Conservation (phyloP, 2,888 invertebrate species). For the Chymomyza caudatula region DNA sequence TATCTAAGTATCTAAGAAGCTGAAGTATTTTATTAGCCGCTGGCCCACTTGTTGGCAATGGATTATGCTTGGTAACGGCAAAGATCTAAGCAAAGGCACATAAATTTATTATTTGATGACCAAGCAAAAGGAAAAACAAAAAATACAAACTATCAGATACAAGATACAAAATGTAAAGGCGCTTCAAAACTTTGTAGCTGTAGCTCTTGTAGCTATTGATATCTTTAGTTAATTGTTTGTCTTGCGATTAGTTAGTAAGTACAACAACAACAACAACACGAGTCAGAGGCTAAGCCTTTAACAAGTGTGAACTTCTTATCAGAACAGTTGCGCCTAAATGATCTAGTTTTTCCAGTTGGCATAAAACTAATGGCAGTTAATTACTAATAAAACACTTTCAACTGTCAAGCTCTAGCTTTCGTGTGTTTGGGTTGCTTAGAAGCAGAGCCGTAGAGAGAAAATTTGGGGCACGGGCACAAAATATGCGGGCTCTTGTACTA, state of each 20-base stretch:
- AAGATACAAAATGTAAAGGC: background rate
- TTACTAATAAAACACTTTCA: background rate
- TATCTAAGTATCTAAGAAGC: background rate
- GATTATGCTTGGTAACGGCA: conserved; percentile 59
- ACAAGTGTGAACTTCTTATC: conserved; percentile 40
- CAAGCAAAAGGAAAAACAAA: background rate
- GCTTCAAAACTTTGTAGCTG: background rate
- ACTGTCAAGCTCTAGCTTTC: background rate
- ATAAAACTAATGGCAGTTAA: background rate
- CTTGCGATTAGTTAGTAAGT: conserved; percentile 44
- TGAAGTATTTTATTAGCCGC: conserved; percentile 24
- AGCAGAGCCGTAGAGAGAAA: too few species aligned
- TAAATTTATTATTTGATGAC: background rate
- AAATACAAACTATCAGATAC: background rate
- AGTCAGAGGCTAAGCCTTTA: background rate
- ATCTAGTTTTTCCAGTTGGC: conserved; percentile 45
- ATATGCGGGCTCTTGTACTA: too few species aligned
- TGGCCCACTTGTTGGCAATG: conserved; percentile 37
- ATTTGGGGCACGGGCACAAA: too few species aligned
- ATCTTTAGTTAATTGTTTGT: conserved; percentile 64
- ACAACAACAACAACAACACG: background rate
- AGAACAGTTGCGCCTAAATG: conserved; percentile 53
- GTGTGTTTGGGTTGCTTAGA: background rate
- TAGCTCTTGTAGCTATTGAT: conserved; percentile 23
- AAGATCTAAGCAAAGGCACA: conserved; percentile 46